Evolutionary conservation across 2,113 vertebrate species (phyloP).

Genomic region (Nesogale talazaci): DNA sequence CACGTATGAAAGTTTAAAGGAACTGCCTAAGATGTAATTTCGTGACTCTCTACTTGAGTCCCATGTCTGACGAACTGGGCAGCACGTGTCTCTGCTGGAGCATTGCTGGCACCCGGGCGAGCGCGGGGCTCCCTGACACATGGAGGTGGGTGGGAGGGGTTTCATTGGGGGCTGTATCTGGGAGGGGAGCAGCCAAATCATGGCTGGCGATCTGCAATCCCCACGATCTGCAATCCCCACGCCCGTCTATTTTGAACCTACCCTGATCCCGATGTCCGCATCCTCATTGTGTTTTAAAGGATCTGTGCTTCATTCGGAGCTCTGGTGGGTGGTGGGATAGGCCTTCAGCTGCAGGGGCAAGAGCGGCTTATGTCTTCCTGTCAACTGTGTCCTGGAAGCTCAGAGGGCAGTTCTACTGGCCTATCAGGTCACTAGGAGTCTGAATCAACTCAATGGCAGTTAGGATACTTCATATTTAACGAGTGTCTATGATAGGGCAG

Average conservation of each 20-base stretch:
- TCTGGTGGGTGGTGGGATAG: no score
- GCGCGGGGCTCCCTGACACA: neutral
- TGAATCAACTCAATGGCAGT: no score
- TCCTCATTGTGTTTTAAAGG: conserved; percentile 1
- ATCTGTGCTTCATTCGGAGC: neutral
- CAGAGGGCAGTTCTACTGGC: no score
- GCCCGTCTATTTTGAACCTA: neutral
- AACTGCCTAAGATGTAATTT: neutral
- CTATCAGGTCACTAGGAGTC: no score
- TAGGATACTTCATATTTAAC: neutral
- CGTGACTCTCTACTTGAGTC: neutral
- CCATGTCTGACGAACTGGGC: neutral
- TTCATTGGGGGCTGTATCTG: neutral
- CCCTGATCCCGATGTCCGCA: neutral
- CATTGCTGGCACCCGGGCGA: neutral
- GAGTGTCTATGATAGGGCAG: neutral
- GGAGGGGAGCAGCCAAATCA: neutral
- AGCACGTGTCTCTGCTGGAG: neutral
- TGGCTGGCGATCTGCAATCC: neutral
- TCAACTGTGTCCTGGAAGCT: no score
- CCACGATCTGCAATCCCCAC: neutral
- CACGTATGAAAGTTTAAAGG: conserved; percentile 25
- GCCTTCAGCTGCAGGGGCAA: no score
- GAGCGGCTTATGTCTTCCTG: no score
- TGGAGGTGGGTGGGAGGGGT: no score